phyloP scores from a whole-genome alignment of 2,797 vertebrate species.

The Brachymystax lenok region DNA sequence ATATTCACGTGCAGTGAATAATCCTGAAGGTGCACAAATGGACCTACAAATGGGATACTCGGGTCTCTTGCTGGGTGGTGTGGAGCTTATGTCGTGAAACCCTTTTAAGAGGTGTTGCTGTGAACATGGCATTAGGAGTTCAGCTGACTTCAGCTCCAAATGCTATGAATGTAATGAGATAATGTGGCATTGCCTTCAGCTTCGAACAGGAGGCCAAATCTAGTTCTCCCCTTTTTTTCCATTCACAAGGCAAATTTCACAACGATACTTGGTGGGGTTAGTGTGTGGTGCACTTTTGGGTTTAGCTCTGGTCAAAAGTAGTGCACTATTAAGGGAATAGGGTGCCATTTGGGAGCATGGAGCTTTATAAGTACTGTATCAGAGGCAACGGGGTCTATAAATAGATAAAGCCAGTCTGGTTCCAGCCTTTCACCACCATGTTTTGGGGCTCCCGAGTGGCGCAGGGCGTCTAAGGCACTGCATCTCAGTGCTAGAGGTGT shows the following conservation, averaged over 20 bases:
- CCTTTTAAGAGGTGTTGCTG: conserved; percentile 43
- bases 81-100: conserved; percentile 15
- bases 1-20: conserved; percentile 41
- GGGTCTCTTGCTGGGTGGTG: conserved; percentile 33
- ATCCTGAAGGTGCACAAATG: conserved; percentile 40
- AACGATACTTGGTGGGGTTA: too few relatives aligned
- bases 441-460: too few relatives aligned
- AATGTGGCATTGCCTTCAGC: conserved; percentile 47
- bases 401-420: too few relatives aligned
- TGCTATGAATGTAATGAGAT: conserved; percentile 51
- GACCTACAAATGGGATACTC: conserved; percentile 27
- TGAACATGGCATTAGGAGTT: conserved; percentile 47
- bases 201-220: conserved; percentile 56
- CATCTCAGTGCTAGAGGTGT: too few relatives aligned
- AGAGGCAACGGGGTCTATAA: too few relatives aligned
- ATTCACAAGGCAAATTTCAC: too few relatives aligned
- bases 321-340: background rate
- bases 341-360: too few relatives aligned
- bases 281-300: background rate
- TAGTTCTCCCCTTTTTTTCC: conserved; percentile 45
- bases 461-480: too few relatives aligned
- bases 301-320: background rate
- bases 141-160: conserved; percentile 53
- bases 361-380: too few relatives aligned
- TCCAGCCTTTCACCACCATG: too few relatives aligned